Evolutionary conservation across 2,888 invertebrate species (phyloP).

Genomic region (Chorisops tibialis): DNA sequence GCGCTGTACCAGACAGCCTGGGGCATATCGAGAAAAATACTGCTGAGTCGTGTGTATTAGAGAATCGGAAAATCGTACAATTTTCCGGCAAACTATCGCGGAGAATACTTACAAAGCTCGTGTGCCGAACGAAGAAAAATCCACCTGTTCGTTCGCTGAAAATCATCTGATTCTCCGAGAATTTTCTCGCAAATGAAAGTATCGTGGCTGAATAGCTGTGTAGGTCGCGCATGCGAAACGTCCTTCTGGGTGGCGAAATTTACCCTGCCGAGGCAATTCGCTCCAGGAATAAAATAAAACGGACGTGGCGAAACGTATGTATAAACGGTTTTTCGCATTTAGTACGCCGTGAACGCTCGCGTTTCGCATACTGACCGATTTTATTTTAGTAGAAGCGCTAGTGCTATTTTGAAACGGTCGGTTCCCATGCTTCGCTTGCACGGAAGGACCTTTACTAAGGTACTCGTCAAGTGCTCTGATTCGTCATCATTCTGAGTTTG

Average conservation of each 20-base stretch:
- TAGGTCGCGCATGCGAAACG: slow-evolving; percentile 12
- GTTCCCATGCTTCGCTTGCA: too few species aligned
- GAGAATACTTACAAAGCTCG: slow-evolving; percentile 8
- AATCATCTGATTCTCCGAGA: too few species aligned
- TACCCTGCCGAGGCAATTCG: slow-evolving; percentile 1
- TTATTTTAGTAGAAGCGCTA: too few species aligned
- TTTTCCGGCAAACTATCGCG: neutral
- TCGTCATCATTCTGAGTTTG: too few species aligned
- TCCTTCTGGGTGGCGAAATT: neutral
- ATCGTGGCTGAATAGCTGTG: slow-evolving; percentile 13
- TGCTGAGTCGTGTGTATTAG: too few species aligned
- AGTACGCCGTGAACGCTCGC: slow-evolving; percentile 14
- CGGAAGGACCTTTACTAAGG: too few species aligned
- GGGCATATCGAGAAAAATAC: too few species aligned
- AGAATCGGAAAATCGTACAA: too few species aligned
- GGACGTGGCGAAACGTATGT: slow-evolving; percentile 10
- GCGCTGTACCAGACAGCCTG: neutral
- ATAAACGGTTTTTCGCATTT: slow-evolving; percentile 11
- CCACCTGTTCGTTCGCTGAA: slow-evolving; percentile 9
- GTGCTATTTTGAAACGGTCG: too few species aligned
- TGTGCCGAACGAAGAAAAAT: neutral
- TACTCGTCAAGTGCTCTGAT: too few species aligned
- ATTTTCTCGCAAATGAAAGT: neutral
- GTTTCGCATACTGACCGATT: too few species aligned
- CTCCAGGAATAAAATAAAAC: neutral